Evolutionary conservation across 2,113 vertebrate genomes (phyloP).

Genomic region (Dromaius novaehollandiae): DNA sequence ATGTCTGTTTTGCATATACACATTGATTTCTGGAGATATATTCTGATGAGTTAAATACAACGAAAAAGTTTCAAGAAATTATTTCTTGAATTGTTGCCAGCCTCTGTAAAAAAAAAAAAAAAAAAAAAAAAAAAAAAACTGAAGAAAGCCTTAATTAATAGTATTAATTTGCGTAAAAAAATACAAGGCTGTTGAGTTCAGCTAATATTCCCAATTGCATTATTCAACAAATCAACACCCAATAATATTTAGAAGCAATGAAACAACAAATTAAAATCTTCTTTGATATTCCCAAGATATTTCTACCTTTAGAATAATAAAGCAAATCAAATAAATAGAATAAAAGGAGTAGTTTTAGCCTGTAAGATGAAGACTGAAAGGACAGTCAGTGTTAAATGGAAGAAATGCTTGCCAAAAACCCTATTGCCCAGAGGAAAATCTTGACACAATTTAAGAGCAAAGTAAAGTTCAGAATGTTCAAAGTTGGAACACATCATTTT

Average conservation of each 20-base stretch:
- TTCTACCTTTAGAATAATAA: not conserved
- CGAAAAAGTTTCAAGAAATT: constrained; percentile 20
- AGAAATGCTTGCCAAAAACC: not conserved
- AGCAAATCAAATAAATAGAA: not conserved
- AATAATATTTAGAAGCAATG: not conserved
- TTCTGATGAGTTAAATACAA: not conserved
- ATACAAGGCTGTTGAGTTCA: not conserved
- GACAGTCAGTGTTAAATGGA: not conserved
- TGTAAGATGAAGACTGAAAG: not conserved
- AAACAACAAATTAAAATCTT: constrained; percentile 26
- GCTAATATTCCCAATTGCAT: not conserved
- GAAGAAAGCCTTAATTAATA: not conserved
- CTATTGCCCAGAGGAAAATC: not conserved
- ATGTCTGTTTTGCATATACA: not conserved
- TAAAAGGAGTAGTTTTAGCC: not conserved
- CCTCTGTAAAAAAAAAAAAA: not conserved
- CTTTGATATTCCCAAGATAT: not conserved
- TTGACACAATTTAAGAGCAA: constrained; percentile 41
- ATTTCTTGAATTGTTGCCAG: constrained; percentile 33
- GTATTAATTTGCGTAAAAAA: constrained; percentile 1
- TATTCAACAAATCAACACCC: not conserved
- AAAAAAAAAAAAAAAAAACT: not conserved
- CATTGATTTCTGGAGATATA: constrained; percentile 10
- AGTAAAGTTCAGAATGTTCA: not conserved
- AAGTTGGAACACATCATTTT: constrained; percentile 28